These are phyloP conservation scores for Hylaea fasciaria DNA, from an alignment of 2,888 invertebrate species.

Conservation along the genomic window DNA sequence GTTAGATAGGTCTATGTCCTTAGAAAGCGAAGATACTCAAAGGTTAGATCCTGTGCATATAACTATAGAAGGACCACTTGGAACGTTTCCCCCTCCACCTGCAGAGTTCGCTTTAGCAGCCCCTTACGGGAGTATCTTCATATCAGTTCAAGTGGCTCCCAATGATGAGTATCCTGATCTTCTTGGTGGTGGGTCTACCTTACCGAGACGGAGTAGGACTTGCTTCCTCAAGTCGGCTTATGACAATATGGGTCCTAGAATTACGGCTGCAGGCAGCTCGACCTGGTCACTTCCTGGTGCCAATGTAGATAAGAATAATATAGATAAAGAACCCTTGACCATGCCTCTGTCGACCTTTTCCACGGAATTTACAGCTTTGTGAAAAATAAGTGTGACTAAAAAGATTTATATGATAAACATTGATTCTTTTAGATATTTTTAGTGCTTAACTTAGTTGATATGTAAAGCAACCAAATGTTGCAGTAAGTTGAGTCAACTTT, in stretches of 20 bases:
- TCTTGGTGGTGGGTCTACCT: slow-evolving; percentile 81
- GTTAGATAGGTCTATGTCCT: slow-evolving; percentile 79
- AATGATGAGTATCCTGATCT: slow-evolving; percentile 92
- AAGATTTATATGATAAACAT: no score
- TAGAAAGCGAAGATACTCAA: slow-evolving; percentile 78
- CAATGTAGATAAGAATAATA: slow-evolving; percentile 62
- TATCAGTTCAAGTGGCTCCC: slow-evolving; percentile 91
- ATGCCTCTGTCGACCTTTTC: slow-evolving; percentile 75
- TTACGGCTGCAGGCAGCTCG: slow-evolving; percentile 95
- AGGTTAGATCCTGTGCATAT: slow-evolving; percentile 86
- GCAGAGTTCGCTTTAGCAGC: slow-evolving; percentile 80
- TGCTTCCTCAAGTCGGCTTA: slow-evolving; percentile 88
- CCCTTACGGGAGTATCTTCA: slow-evolving; percentile 91
- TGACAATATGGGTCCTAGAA: slow-evolving; percentile 95
- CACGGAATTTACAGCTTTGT: slow-evolving; percentile 80
- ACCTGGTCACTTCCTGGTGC: slow-evolving; percentile 91
- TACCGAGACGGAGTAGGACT: slow-evolving; percentile 80
- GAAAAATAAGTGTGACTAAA: slow-evolving; percentile 42
- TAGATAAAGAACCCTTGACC: slow-evolving; percentile 56
- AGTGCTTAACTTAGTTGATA: no score
- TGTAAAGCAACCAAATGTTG: no score
- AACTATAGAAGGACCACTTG: slow-evolving; percentile 82
- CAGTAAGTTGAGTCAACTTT: background rate
- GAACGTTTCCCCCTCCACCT: slow-evolving; percentile 76
- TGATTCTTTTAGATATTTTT: no score